These are phyloP conservation scores for Boloria euphrosyne DNA, from an alignment of 2,888 invertebrate species.

Conservation along the genomic window DNA sequence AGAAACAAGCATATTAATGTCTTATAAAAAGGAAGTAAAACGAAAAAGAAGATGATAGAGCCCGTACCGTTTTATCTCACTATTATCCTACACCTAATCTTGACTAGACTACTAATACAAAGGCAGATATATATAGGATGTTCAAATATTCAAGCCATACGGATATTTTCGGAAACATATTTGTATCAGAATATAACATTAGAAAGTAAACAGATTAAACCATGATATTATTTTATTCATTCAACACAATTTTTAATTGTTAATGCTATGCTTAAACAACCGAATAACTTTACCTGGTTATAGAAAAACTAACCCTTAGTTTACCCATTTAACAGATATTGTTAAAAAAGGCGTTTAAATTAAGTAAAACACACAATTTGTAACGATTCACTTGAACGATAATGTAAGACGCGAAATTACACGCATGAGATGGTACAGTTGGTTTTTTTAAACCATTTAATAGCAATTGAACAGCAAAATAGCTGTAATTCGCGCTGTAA, in stretches of 20 bases:
- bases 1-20: no score
- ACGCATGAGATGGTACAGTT: conserved; percentile 53
- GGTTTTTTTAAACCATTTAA: conserved; percentile 57
- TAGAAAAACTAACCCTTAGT: background rate
- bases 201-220: background rate
- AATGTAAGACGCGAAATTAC: conserved; percentile 55
- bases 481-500: conserved; percentile 58
- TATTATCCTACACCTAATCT: no score
- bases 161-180: no score
- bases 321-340: background rate
- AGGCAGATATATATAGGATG: no score
- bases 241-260: background rate
- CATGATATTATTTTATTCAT: background rate
- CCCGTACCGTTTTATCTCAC: no score
- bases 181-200: no score
- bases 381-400: conserved; percentile 62
- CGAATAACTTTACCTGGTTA: background rate
- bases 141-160: no score
- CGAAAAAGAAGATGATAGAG: no score
- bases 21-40: no score
- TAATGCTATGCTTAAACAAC: background rate
- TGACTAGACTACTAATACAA: no score
- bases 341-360: conserved; percentile 42
- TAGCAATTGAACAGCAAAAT: conserved; percentile 56
- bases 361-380: conserved; percentile 40